These are phyloP conservation scores for Malachius bipustulatus DNA, from an alignment of 2,888 invertebrate genomes.

Conservation along the genomic window DNA sequence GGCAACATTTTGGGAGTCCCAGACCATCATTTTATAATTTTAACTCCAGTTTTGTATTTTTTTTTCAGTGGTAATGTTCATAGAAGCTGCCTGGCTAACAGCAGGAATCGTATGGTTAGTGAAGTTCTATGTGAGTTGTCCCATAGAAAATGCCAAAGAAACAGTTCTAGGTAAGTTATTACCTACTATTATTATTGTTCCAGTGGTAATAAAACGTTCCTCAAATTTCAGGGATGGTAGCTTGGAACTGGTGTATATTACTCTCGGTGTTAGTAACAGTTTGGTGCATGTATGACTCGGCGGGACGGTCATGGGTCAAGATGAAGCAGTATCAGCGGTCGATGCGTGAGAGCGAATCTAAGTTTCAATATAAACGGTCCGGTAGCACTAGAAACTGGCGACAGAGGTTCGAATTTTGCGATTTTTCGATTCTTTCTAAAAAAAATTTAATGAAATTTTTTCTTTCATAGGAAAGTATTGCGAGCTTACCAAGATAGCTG, in stretches of 20 bases:
- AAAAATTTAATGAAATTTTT: constrained; percentile 8
- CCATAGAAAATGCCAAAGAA: constrained; percentile 56
- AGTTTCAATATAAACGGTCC: constrained; percentile 62
- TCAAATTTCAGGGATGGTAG: constrained; percentile 50
- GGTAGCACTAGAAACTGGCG: constrained; percentile 74
- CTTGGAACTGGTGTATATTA: constrained; percentile 66
- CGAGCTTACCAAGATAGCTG: constrained; percentile 80
- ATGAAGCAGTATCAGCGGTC: constrained; percentile 80
- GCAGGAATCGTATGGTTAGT: constrained; percentile 62
- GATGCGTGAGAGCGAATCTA: constrained; percentile 63
- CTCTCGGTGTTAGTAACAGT: constrained; percentile 61
- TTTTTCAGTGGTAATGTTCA: constrained; percentile 55
- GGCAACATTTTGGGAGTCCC: too few species aligned
- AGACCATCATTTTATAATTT: constrained; percentile 5
- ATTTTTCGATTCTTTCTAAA: too few species aligned
- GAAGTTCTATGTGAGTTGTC: constrained; percentile 54
- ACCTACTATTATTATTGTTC: background rate
- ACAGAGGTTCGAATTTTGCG: too few species aligned
- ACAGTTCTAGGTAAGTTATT: constrained; percentile 55
- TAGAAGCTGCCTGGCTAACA: constrained; percentile 63
- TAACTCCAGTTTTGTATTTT: constrained; percentile 16
- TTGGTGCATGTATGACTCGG: constrained; percentile 79
- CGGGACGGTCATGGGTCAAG: constrained; percentile 82
- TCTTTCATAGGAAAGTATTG: constrained; percentile 61
- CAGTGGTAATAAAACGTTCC: background rate